Percentiles rank a stretch among this genome's conserved stretches.
These are phyloP conservation scores for Perodicticus potto DNA, from an alignment of 2,797 vertebrate species.

Conservation along the genomic window DNA sequence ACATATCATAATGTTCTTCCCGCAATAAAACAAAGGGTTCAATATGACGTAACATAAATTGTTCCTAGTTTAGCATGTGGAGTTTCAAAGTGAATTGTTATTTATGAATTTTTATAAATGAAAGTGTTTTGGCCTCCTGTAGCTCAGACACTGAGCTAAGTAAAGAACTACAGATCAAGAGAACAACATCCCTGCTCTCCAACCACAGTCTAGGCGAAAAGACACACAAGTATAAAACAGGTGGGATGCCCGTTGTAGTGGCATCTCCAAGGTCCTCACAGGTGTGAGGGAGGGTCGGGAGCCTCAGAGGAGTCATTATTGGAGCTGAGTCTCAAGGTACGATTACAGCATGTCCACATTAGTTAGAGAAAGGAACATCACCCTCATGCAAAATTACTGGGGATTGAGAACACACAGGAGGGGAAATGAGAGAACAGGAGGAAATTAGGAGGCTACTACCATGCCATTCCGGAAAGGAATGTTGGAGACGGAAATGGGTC, in stretches of 20 bases:
- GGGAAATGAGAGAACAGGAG: background rate
- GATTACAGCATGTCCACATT: background rate
- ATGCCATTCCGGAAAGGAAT: background rate
- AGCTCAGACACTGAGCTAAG: background rate
- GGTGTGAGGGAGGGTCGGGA: too few relatives aligned
- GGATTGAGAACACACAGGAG: background rate
- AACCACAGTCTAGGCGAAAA: background rate
- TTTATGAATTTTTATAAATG: slow-evolving; percentile 16
- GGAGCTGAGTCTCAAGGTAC: background rate
- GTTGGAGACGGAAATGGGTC: too few relatives aligned
- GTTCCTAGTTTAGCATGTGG: background rate
- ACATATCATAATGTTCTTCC: background rate
- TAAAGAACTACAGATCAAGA: background rate
- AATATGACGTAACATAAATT: background rate
- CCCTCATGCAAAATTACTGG: background rate
- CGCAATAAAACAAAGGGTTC: slow-evolving; percentile 50
- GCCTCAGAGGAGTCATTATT: background rate
- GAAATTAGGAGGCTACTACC: background rate
- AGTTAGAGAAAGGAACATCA: background rate
- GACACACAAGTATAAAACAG: background rate
- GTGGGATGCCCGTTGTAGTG: fast-evolving
- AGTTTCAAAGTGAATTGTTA: background rate
- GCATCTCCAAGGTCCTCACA: fast-evolving
- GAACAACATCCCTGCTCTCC: background rate
- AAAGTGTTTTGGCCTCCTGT: background rate